Percentiles rank a stretch among this genome's conserved stretches.
Evolutionary conservation across 1,140 invertebrate genomes (phyloP).

Genomic region (Probaryconus sp.): DNA sequence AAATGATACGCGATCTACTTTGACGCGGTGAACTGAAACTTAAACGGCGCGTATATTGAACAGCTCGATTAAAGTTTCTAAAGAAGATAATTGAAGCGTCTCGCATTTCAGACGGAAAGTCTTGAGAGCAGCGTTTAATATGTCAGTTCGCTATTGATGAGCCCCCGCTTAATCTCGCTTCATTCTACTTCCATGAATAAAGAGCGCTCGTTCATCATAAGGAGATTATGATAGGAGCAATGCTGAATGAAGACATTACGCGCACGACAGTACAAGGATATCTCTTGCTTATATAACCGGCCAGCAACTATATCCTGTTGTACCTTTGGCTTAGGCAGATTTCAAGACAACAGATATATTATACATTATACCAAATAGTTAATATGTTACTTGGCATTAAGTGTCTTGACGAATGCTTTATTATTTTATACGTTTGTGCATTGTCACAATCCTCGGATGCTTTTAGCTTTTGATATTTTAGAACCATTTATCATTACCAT

Average conservation of each 20-base stretch:
- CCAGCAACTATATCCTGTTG: conserved; percentile 47
- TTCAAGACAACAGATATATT: conserved; percentile 47
- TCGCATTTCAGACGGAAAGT: conserved; percentile 41
- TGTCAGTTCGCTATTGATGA: conserved; percentile 66
- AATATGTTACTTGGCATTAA: conserved; percentile 41
- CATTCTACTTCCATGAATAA: conserved; percentile 68
- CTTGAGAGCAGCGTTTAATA: conserved; percentile 45
- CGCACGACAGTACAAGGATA: conserved; percentile 69
- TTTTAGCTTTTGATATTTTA: conserved; percentile 22
- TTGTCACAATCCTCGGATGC: conserved; percentile 15
- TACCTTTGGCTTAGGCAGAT: conserved; percentile 38
- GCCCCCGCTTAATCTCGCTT: conserved; percentile 68
- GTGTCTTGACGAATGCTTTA: conserved; percentile 31
- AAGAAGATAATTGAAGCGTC: conserved; percentile 56
- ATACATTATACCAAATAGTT: conserved; percentile 34
- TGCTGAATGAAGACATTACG: conserved; percentile 74
- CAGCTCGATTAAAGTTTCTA: conserved; percentile 42
- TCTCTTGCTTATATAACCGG: conserved; percentile 50
- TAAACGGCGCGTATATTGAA: not conserved
- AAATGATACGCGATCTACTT: conserved; percentile 17
- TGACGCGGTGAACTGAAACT: not conserved
- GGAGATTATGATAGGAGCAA: conserved; percentile 73
- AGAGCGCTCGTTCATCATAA: conserved; percentile 72
- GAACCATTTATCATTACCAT: conserved; percentile 10
- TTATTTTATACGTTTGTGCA: conserved; percentile 31